phyloP scores from a whole-genome alignment of 92 coral and sea anemone species.

The Bergia puertoricense region DNA sequence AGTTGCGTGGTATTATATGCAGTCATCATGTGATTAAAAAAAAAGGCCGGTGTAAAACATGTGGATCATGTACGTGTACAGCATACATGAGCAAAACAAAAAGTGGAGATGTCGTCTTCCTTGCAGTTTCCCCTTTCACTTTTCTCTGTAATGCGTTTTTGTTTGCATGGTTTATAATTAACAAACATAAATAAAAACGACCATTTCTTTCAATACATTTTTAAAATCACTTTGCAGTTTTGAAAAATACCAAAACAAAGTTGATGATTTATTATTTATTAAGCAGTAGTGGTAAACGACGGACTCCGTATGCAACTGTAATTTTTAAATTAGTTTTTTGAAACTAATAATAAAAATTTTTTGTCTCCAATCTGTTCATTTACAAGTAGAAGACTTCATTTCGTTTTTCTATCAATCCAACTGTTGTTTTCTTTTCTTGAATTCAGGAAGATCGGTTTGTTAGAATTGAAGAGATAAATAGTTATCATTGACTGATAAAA shows the following conservation, averaged over 20 bases:
- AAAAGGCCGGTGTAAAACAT: too few relatives aligned
- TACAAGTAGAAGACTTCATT: not conserved
- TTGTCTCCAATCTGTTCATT: not conserved
- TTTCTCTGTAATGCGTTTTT: not conserved
- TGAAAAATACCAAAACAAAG: not conserved
- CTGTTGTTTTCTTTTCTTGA: not conserved
- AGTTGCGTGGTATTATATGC: too few relatives aligned
- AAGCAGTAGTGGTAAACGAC: not conserved
- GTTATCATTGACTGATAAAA: not conserved
- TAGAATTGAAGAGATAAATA: not conserved
- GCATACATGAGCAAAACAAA: too few relatives aligned
- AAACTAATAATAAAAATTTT: too few relatives aligned
- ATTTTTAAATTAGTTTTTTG: too few relatives aligned
- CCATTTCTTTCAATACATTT: not conserved
- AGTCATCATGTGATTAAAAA: too few relatives aligned
- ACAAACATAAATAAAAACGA: not conserved
- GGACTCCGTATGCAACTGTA: not conserved
- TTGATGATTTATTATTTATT: too few relatives aligned
- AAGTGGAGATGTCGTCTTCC: not conserved
- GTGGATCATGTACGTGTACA: too few relatives aligned
- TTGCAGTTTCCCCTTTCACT: not conserved
- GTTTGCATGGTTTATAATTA: too few relatives aligned
- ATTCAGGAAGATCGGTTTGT: not conserved
- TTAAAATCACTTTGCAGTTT: not conserved
- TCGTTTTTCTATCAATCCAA: not conserved